These are phyloP conservation scores for Patella pellucida DNA, from an alignment of 2,888 invertebrate species.

Conservation along the genomic window DNA sequence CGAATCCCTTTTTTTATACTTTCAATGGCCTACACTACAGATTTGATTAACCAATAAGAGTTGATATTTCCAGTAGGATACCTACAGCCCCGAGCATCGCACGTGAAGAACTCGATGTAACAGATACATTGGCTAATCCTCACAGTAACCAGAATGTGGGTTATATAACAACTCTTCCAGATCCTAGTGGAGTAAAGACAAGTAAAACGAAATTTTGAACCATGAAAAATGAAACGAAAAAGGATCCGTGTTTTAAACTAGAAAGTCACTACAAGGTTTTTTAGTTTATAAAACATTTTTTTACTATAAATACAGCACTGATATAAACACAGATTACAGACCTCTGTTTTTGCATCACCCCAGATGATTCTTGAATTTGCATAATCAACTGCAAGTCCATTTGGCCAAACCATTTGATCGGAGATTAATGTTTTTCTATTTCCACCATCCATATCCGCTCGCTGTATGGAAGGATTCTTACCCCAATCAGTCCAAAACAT, in stretches of 20 bases:
- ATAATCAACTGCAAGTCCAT: conserved; percentile 85
- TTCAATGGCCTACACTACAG: too few relatives aligned
- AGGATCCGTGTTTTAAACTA: neutral
- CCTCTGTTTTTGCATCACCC: conserved; percentile 71
- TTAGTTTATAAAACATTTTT: neutral
- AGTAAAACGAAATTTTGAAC: neutral
- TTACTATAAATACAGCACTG: neutral
- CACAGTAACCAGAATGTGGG: too few relatives aligned
- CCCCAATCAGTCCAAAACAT: conserved; percentile 99
- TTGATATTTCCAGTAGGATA: too few relatives aligned
- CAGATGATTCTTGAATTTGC: conserved; percentile 62
- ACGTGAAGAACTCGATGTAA: too few relatives aligned
- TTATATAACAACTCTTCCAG: too few relatives aligned
- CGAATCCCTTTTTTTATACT: too few relatives aligned
- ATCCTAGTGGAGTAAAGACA: neutral
- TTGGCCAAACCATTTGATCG: conserved; percentile 86
- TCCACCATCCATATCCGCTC: conserved; percentile 96
- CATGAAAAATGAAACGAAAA: neutral
- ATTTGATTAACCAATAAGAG: too few relatives aligned
- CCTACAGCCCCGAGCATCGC: too few relatives aligned
- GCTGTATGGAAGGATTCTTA: conserved; percentile 89
- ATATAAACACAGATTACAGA: too few relatives aligned
- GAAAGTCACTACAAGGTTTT: neutral
- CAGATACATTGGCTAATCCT: too few relatives aligned
- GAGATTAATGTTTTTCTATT: conserved; percentile 87